Percentiles rank a stretch among this genome's conserved stretches.
phyloP scores from a whole-genome alignment of 2,113 vertebrate genomes.

The Stercorarius parasiticus region DNA sequence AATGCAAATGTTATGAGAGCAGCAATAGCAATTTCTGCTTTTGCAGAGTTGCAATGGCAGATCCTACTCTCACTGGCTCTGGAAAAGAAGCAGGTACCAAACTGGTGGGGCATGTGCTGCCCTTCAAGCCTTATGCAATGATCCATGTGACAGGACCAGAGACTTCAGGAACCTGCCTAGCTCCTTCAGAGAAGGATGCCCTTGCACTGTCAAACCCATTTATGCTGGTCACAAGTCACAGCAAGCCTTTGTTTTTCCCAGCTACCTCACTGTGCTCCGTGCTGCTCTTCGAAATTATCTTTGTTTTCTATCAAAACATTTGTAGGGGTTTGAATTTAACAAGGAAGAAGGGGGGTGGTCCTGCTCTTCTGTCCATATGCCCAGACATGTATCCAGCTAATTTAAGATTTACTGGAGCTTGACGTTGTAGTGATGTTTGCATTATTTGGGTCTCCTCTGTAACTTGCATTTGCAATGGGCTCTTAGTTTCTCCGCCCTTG shows the following conservation, averaged over 20 bases:
- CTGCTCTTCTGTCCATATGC: not conserved
- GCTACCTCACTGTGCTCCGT: not conserved
- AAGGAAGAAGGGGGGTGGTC: not conserved
- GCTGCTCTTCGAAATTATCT: not conserved
- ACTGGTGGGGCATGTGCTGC: rapidly evolving
- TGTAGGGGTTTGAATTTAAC: not conserved
- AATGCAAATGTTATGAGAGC: not conserved
- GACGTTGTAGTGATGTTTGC: not conserved
- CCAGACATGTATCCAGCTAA: not conserved
- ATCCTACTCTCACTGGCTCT: not conserved
- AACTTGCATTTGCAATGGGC: not conserved
- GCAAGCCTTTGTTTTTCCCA: not conserved
- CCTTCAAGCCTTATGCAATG: not conserved
- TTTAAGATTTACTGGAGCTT: not conserved
- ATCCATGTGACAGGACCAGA: not conserved
- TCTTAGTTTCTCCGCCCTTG: not conserved
- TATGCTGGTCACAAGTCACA: not conserved
- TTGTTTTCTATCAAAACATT: not conserved
- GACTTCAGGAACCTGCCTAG: not conserved
- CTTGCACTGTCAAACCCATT: not conserved
- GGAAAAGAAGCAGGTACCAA: not conserved
- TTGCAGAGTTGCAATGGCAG: not conserved
- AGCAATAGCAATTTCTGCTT: not conserved
- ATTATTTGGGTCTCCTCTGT: not conserved
- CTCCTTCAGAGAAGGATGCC: not conserved